Evolutionary conservation across 2,113 vertebrate species (phyloP).

Genomic region (Oncorhynchus nerka): DNA sequence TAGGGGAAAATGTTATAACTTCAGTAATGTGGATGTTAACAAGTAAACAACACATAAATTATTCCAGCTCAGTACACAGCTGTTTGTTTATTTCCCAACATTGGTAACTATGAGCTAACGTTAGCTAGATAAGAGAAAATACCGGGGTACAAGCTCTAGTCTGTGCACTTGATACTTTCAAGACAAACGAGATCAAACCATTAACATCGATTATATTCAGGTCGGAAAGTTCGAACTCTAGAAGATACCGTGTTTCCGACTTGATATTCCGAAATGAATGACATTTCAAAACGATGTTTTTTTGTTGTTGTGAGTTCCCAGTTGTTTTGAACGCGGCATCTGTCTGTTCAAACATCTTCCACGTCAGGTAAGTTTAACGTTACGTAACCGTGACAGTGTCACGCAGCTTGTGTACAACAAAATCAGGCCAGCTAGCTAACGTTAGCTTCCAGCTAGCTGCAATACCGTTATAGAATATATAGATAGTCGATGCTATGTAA

Average conservation of each 20-base stretch:
- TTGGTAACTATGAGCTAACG: not conserved
- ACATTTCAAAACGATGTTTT: no score
- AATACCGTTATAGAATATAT: not conserved
- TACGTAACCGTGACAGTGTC: not conserved
- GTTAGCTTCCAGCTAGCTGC: not conserved
- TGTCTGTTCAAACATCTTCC: no score
- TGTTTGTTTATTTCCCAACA: not conserved
- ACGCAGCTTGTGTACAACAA: not conserved
- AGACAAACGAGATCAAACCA: no score
- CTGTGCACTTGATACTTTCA: no score
- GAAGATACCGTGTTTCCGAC: no score
- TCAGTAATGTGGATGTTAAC: not conserved
- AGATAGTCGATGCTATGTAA: not conserved
- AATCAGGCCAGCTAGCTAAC: not conserved
- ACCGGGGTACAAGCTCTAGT: no score
- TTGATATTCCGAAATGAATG: no score
- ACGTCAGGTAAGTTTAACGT: no score
- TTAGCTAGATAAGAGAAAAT: not conserved
- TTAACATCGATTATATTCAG: no score
- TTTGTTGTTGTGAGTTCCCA: no score
- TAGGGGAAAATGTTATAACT: not conserved
- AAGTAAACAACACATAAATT: not conserved
- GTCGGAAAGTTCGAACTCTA: no score
- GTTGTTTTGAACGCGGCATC: no score
- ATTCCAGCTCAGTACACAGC: not conserved